phyloP scores from a whole-genome alignment of 2,888 invertebrate genomes.

The Fissipunctia ypsillon region DNA sequence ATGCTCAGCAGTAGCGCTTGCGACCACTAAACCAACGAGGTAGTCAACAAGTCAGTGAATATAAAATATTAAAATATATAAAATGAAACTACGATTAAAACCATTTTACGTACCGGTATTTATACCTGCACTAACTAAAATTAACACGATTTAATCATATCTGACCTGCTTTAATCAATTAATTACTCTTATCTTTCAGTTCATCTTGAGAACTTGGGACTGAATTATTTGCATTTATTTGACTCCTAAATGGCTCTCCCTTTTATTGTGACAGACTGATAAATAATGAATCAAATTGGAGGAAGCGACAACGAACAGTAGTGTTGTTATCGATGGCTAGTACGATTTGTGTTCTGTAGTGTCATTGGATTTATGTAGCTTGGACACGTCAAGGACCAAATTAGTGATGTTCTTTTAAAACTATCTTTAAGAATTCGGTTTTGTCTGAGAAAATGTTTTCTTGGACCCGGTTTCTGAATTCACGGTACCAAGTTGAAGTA shows the following conservation, averaged over 20 bases:
- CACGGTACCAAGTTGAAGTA: neutral
- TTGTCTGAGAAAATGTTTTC: neutral
- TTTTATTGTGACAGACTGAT: conserved; percentile 20
- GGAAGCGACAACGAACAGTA: conserved; percentile 7
- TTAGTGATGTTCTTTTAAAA: neutral
- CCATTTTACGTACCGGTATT: neutral
- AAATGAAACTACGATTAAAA: neutral
- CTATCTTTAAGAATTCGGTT: neutral
- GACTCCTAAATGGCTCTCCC: neutral
- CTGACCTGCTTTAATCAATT: conserved; percentile 22
- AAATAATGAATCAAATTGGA: conserved; percentile 47
- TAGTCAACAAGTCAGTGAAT: no score
- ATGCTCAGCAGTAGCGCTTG: no score
- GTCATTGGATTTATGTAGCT: conserved; percentile 20
- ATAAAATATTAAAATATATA: no score
- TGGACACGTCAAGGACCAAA: neutral
- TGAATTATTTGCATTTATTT: conserved; percentile 43
- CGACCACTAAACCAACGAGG: no score
- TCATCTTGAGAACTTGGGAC: conserved; percentile 12
- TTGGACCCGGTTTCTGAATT: neutral
- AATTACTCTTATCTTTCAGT: conserved; percentile 1
- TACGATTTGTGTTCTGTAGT: conserved; percentile 25
- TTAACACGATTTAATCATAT: conserved; percentile 10
- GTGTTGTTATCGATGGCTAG: conserved; percentile 32
- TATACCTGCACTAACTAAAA: neutral